Evolutionary conservation across 2,113 vertebrate genomes (phyloP), one percentile per base, ranked within the genome.

Genomic region (Amblyopsis rosae): DNA sequence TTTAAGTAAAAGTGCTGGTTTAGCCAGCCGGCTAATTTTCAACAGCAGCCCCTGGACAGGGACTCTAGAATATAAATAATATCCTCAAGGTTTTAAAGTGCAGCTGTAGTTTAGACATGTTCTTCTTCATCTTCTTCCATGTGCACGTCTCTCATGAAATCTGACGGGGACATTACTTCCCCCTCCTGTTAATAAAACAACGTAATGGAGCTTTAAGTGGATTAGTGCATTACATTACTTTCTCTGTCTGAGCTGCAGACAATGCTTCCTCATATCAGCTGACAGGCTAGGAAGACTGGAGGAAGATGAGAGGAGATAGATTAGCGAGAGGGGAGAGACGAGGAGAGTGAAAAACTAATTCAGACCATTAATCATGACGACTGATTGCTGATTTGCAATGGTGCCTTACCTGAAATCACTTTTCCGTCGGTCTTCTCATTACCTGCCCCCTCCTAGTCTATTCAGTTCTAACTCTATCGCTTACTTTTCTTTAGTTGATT

Each of bases 341-440:
- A 75, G 62, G 62, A 71, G 65, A 70, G 54, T 70, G 41, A 59
- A 69, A 70, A 81, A 76, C 57, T 16, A 83, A 82, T 73, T 62
- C 15, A 68, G 41, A 62, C 65, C 74, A 81, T 84, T 84, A 80
- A 84, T 84, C 79, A 82, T 12, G 60, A 74, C 75, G 69, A 67
- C 73, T 82, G 70, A 78, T 72, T 74, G 68, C 46, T 67, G 64
- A 51, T 67, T 59, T 51, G 48, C 61, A 33, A 33, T 17, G 63
- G 3, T 1, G 73, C 10, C 9, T 11, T 50, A 59, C 60, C 61
- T 76, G 63, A 80, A 73, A 83, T 79, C 70, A 63, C 74, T 79
- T 85, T 60, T 13, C 59, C 67, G 71, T 69, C 48, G 65, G 54
- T 68, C 77, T 67, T 73, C 76, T 85, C 72, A 86, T 85, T 82